phyloP scores from a whole-genome alignment of 1,140 invertebrate genomes.

The Littorina saxatilis region DNA sequence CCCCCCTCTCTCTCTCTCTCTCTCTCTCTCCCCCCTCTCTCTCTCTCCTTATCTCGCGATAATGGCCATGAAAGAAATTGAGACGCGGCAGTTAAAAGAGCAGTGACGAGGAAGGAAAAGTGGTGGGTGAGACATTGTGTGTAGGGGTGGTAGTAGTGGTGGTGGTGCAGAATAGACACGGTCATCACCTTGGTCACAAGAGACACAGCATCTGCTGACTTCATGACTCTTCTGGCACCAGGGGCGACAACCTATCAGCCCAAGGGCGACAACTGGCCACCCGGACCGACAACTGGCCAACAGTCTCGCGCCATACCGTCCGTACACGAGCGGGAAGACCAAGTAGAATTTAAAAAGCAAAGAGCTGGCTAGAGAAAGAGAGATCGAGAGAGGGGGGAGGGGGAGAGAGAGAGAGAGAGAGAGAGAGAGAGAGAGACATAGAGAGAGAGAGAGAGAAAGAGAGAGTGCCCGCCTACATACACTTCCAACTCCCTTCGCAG shows the following conservation, averaged over 20 bases:
- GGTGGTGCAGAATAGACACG: background rate
- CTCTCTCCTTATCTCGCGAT: too few relatives aligned
- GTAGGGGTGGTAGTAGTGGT: background rate
- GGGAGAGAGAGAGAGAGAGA: too few relatives aligned
- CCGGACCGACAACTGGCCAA: background rate
- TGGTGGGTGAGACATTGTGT: background rate
- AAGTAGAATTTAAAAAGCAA: too few relatives aligned
- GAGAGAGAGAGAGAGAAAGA: too few relatives aligned
- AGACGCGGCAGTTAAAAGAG: too few relatives aligned
- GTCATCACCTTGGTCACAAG: background rate
- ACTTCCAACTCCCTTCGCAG: background rate
- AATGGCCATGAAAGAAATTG: too few relatives aligned
- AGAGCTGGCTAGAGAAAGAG: background rate
- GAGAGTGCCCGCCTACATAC: too few relatives aligned
- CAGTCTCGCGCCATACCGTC: background rate
- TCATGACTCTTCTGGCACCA: background rate
- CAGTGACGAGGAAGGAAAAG: background rate
- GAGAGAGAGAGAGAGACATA: too few relatives aligned
- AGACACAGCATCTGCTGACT: constrained; percentile 20
- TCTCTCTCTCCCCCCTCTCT: too few relatives aligned
- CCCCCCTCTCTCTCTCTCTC: too few relatives aligned
- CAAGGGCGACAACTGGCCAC: constrained; percentile 14
- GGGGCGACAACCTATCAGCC: constrained; percentile 8
- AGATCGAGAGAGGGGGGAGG: too few relatives aligned
- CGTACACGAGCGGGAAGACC: too few relatives aligned